These are phyloP conservation scores for Drosophila fungiperda DNA, from an alignment of 2,888 invertebrate genomes.

Conservation along the genomic window DNA sequence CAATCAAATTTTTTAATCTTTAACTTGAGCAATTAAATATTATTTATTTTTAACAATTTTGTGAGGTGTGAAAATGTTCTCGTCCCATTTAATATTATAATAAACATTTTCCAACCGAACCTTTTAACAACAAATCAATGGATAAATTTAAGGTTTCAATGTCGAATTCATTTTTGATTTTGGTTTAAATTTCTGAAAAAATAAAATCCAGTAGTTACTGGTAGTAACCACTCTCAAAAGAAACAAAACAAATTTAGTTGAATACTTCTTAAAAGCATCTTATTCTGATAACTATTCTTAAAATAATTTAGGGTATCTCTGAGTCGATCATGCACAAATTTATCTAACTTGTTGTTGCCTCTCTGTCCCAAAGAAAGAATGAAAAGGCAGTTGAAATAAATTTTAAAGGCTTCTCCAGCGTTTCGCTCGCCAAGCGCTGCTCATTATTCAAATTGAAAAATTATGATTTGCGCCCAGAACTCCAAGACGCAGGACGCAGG, in stretches of 20 bases:
- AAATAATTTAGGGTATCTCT: constrained; percentile 15
- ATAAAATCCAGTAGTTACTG: background rate
- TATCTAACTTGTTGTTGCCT: background rate
- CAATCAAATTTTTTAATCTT: no score
- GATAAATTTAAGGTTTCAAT: background rate
- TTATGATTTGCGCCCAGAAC: constrained; percentile 72
- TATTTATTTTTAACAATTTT: background rate
- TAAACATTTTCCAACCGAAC: background rate
- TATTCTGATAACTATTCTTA: background rate
- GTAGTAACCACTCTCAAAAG: background rate
- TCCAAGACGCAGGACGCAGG: constrained; percentile 17
- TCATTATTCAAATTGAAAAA: constrained; percentile 80
- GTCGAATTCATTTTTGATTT: background rate
- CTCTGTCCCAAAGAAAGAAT: constrained; percentile 13
- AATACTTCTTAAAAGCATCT: background rate
- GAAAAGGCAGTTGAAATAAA: constrained; percentile 68
- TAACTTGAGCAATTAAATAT: background rate
- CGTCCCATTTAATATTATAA: background rate
- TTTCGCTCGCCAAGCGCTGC: constrained; percentile 51
- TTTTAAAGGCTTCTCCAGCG: constrained; percentile 71
- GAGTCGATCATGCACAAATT: background rate
- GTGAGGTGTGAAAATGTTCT: background rate
- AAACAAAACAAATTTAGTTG: background rate
- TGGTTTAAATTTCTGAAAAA: background rate
- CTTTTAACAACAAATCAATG: background rate